Evolutionary conservation across 2,113 vertebrate species (phyloP), one percentile per base, ranked within the genome.

Genomic region (Sapayoa aenigma): DNA sequence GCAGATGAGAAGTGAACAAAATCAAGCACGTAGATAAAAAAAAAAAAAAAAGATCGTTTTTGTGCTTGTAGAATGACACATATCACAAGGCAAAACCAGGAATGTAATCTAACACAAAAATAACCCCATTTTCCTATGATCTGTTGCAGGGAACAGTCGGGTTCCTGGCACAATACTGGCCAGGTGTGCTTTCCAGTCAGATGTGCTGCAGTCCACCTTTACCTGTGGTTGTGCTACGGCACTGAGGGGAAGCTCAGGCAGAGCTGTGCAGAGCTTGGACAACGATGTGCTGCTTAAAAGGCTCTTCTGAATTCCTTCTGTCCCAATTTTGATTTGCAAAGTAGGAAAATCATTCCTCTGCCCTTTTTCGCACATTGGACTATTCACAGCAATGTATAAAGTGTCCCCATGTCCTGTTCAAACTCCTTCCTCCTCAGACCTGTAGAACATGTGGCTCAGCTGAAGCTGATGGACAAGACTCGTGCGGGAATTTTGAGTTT

Each of bases 171-270:
- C 50, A 21, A 1, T 25, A 16, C 12, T 22, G 53, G n/a, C 79
- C 49, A 63, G 7, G 24, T 25, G 28, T 35, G 52, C 47, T 72
- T 18, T 62, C 50, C 55, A 31, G 21, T n/a, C 22, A 5, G 31
- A 6, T 31, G 46, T 44, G 12, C 58, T 84, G 23, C 41, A 27
- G 55, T 22, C 39, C 16, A 19, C 9, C 87, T 28, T 44, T 7
- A 47, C 33, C 60, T 79, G 47, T 23, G 14, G 23, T 23, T 0
- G 0, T 60, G 63, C 28, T 33, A 1, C 0, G 3, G 39, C n/a
- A 7, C 4, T n/a, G 44, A 73, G 65, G 31, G 8, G n/a, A 31
- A 25, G 28, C 44, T 87, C 68, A 58, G 63, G 3, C 46, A 49
- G 0, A 41, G 50, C 55, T 86, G 19, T 37, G 39, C 89, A 80